Evolutionary conservation across 2,888 invertebrate species (phyloP), one percentile per base, ranked within the genome.

Genomic region (Pachliopta kotzebuea): DNA sequence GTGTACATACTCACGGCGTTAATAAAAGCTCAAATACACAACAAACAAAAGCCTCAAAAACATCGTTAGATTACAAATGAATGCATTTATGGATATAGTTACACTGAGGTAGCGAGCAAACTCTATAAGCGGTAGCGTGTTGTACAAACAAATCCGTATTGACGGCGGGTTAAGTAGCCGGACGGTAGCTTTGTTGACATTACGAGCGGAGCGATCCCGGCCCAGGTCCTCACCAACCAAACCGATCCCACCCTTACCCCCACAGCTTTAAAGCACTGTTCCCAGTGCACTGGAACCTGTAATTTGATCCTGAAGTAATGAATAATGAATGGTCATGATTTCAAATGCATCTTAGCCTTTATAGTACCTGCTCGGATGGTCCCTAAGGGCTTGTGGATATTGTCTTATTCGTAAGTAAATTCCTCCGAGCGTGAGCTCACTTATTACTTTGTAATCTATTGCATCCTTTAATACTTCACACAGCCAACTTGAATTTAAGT

Each of bases 121-220:
- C 66, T 65, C 65, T 45, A 66, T 63, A 54, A 60, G 66, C 66
- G 63, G 66, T 63, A 62, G 66, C 66, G 66, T 53, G 56, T 66
- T 66, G 66, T 60, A 37, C 66, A 63, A 66, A 66, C 63, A 66
- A 53, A 63, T 62, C 50, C 26, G 54, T 63, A 60, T 60, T 63
- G 66, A 66, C 63, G 59, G 50, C 55, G 59, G 49, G 37, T 50
- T 66, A 60, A 66, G 62, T 62, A 67, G 65, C 65, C 37, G 55
- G 59, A 59, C 65, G 62, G 65, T 67, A 67, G 67, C 67, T 59
- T 26, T 67, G 62, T 65, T 67, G 56, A 65, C 62, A 60, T 60
- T 66, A 60, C 45, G 53, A 61, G 49, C 58, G 49, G 54, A 57
- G 29, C 62, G 54, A 62, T 62, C 37, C 55, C 24, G 37, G 23